A percentile compares a stretch with the other conserved stretches of the same genome.
These are phyloP conservation scores for Cyanoderma ruficeps DNA, from an alignment of 2,113 vertebrate genomes.

Conservation along the genomic window DNA sequence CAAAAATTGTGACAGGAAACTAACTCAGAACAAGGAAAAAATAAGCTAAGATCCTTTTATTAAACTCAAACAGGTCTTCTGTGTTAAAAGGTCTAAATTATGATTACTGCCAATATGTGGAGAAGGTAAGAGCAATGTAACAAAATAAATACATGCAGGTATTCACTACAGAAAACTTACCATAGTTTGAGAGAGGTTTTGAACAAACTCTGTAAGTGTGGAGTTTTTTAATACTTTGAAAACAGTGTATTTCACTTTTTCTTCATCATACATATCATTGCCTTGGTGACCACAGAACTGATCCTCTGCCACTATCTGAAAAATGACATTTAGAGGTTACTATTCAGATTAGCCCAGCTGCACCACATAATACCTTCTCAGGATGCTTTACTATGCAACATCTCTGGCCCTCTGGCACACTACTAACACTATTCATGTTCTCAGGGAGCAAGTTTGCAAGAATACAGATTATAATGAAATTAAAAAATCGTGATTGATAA, in stretches of 20 bases:
- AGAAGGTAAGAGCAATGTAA: neutral
- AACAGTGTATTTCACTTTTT: slow-evolving; percentile 98
- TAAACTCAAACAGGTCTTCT: neutral
- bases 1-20: neutral
- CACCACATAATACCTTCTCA: neutral
- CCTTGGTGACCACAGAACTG: slow-evolving; percentile 99
- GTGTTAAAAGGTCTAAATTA: neutral
- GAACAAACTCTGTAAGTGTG: slow-evolving; percentile 94
- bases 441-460: neutral
- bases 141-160: neutral
- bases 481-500: neutral
- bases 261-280: slow-evolving; percentile 99
- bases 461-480: neutral
- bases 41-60: neutral
- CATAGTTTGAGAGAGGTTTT: slow-evolving; percentile 99
- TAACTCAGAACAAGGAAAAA: neutral
- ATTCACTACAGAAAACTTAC: slow-evolving; percentile 73
- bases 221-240: slow-evolving; percentile 99
- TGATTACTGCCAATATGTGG: neutral
- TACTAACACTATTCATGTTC: neutral
- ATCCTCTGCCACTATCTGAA: slow-evolving; percentile 97
- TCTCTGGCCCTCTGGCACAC: neutral
- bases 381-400: neutral
- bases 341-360: neutral
- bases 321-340: neutral